Evolutionary conservation across 2,888 invertebrate species (phyloP).

Genomic region (Pristionchus arcanus): DNA sequence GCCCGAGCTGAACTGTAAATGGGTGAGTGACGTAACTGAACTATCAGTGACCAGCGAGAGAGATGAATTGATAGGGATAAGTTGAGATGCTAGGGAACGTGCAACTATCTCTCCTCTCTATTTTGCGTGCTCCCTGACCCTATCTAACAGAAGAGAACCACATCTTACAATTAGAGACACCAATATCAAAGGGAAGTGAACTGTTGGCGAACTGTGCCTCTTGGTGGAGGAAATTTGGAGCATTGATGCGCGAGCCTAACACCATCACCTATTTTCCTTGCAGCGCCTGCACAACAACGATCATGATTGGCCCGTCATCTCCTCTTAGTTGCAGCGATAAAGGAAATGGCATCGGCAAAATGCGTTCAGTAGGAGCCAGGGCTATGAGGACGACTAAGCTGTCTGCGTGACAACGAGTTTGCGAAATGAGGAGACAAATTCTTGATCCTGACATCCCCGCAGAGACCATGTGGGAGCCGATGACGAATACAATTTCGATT

Average conservation of each 20-base stretch:
- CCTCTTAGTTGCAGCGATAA: no score
- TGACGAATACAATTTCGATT: not conserved
- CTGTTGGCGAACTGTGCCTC: not conserved
- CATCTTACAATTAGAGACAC: no score
- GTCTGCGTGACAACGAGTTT: no score
- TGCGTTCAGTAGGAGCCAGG: no score
- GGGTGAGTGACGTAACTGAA: not conserved
- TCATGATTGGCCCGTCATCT: no score
- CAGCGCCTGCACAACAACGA: not conserved
- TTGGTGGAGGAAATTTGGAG: not conserved
- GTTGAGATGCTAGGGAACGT: not conserved
- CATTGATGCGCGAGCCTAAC: not conserved
- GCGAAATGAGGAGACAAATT: no score
- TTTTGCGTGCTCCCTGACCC: not conserved
- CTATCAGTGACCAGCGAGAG: slow-evolving; percentile 23
- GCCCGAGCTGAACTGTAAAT: not conserved
- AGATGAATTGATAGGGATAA: not conserved
- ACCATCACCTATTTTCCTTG: not conserved
- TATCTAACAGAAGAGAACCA: not conserved
- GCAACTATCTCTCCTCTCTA: not conserved
- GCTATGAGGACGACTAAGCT: no score
- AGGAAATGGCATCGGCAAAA: no score
- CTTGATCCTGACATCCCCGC: no score
- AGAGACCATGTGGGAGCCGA: not conserved
- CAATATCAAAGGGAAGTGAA: not conserved